Evolutionary conservation across 2,888 invertebrate species (phyloP).

Genomic region (Thereva nobilitata): DNA sequence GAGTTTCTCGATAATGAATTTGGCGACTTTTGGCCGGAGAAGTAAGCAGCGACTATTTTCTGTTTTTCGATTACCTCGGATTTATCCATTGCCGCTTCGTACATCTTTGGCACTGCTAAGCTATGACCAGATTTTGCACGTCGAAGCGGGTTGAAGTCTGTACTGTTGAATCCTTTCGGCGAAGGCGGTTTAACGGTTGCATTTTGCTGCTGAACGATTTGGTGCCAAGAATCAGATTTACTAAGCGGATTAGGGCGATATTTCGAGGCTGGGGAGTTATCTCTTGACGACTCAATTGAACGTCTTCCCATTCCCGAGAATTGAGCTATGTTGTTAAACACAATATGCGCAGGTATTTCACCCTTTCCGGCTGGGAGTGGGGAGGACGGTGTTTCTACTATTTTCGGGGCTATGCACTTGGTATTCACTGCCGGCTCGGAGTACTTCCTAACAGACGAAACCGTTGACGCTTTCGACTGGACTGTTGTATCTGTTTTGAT

Average conservation of each 20-base stretch:
- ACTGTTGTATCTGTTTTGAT: constrained; percentile 36
- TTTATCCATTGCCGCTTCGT: constrained; percentile 75
- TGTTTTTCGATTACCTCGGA: constrained; percentile 72
- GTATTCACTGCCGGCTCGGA: constrained; percentile 40
- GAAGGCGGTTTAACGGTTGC: constrained; percentile 52
- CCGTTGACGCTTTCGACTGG: background rate
- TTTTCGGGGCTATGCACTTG: constrained; percentile 45
- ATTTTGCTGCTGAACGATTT: constrained; percentile 60
- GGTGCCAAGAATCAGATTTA: constrained; percentile 83
- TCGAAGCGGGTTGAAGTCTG: constrained; percentile 53
- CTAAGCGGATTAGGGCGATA: constrained; percentile 58
- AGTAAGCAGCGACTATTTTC: constrained; percentile 74
- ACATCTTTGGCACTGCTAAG: constrained; percentile 76
- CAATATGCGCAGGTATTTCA: constrained; percentile 53
- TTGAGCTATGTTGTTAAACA: constrained; percentile 55
- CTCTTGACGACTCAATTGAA: constrained; percentile 45
- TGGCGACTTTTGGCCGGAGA: constrained; percentile 62
- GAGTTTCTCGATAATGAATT: constrained; percentile 48
- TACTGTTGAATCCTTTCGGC: constrained; percentile 47
- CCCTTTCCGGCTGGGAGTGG: constrained; percentile 45
- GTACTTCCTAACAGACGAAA: constrained; percentile 20
- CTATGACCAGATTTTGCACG: constrained; percentile 77
- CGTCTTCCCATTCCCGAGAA: constrained; percentile 53
- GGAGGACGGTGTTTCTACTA: constrained; percentile 54
- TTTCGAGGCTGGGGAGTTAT: constrained; percentile 43